Base-by-base conservation (phyloP, 2,888 invertebrate genomes). In the Parnassius mnemosyne region DNA sequence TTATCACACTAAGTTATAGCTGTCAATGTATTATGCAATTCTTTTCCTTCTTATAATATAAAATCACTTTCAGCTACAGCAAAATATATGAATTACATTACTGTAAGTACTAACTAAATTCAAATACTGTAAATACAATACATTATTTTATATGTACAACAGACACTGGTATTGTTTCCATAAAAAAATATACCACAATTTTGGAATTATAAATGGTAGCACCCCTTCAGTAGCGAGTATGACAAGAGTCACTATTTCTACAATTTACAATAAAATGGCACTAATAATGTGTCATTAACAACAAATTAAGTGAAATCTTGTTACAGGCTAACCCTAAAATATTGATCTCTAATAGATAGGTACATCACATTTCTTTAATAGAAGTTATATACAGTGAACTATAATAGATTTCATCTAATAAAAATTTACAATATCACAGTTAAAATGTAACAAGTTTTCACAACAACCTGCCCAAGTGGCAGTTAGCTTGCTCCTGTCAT, bases 161-260 rank as follows among this genome's bases (percentile, higher is more conserved):
- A 87, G 85, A 88, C 86, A 89, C 89, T 87, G 92, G 92, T 88
- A 86, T 89, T 84, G 79, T 85, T 85, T 87, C 85, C 89, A 88
- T 89, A 90, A 85, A 90, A 90, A 91, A 90, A 89, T 89, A 90
- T 87, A 90, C 89, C 89, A 87, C 81, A 84, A 83, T 84, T 87
- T 87, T 88, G 89, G 87, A 90, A 91, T 89, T 89, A 91, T 91
- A 87, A 84, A 89, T 92, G 92, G 92, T 92, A 92, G 92, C 92
- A 92, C 92, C 92, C 92, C 92, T 89, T 90, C 89, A 86, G 82
- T 87, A 92, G 92, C 92, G 85, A 90, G 92, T 91, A 92, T 92
- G 92, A 92, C 92, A 92, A 92, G 92, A 92, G 91, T 92, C 92
- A 91, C 91, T 88, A 87, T 79, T 83, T 85, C 83, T 88, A 89